phyloP scores from a whole-genome alignment of 2,113 vertebrate species.

The Paedocypris sp. region DNA sequence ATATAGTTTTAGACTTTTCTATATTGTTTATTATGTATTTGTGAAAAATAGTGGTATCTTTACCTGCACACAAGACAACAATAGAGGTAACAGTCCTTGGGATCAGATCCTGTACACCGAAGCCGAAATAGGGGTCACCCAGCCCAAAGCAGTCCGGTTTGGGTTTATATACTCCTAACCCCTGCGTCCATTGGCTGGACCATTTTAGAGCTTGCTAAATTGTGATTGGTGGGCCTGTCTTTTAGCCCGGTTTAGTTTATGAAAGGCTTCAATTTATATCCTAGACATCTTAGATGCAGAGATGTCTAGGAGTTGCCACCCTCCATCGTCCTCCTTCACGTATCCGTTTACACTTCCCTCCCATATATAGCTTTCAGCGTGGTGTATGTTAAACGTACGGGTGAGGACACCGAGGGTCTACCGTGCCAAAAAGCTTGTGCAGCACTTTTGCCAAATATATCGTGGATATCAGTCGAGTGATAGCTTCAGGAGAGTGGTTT shows the following conservation, averaged over 20 bases:
- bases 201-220: slow-evolving; percentile 52
- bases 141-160: slow-evolving; percentile 32
- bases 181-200: slow-evolving; percentile 46
- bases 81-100: slow-evolving; percentile 66
- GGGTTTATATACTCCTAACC: slow-evolving; percentile 56
- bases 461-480: slow-evolving; percentile 25
- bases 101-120: slow-evolving; percentile 69
- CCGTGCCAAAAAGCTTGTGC: slow-evolving; percentile 44
- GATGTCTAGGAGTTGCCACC: slow-evolving; percentile 44
- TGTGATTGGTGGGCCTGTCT: slow-evolving; percentile 52
- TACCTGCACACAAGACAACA: slow-evolving; percentile 65
- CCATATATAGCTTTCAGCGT: slow-evolving; percentile 52
- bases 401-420: slow-evolving; percentile 2
- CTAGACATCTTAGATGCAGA: slow-evolving; percentile 46
- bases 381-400: slow-evolving; percentile 7
- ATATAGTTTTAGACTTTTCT: background rate
- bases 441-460: slow-evolving; percentile 38
- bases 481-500: slow-evolving; percentile 28
- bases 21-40: background rate
- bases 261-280: slow-evolving; percentile 51
- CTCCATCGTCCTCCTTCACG: slow-evolving; percentile 4
- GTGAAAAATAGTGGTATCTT: slow-evolving; percentile 31
- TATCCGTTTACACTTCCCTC: background rate
- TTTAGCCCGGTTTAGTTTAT: slow-evolving; percentile 48
- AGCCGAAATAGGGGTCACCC: slow-evolving; percentile 68